Base-by-base conservation (phyloP, 2,888 invertebrate species). In the Acrobasis consociella region DNA sequence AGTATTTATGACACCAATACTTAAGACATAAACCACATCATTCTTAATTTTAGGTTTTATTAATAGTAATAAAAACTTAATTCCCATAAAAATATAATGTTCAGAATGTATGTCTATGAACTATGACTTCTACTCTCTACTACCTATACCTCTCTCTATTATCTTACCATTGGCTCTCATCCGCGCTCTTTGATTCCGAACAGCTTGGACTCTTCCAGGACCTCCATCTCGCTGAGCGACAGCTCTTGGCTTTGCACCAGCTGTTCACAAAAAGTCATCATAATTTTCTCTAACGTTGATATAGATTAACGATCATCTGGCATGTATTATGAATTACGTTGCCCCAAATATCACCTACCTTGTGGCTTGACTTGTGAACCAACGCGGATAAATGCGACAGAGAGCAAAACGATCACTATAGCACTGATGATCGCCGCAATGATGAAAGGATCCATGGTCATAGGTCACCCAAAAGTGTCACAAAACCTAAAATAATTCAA, bases 201-300 rank as follows among this genome's bases (percentile, higher is more conserved):
- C 95, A 42, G 95, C 95, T 75, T 95, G 96, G 0, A 95, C 96
- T 74, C 96, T 93, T 59, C 96, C 93, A 17, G 94, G 94, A 0
- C 93, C 93, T 55, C 94, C 94, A 80, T 94, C 94, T 70, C 88
- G 79, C 62, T 83, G 89, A 1, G 72, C 86, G 0, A 86, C 89
- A 60, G 89, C 85, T 66, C 88, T 80, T 10, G 90, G 87, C 67
- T 82, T 83, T 5, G 81, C 85, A 63, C 78, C 85, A 77, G 77
- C 86, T 89, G 70, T 51, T 58, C 62, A 63, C 64, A 67, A 49
- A 59, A 50, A 65, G 1, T 13, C 2, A 46, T 11, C 10, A 7
- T 13, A 46, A 46, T n/a, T 13, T 46, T 31, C 31, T 31, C 31
- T 31, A 22, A 22, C 22, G 22, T 22, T 22, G 22, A 11, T 42